phyloP scores from a whole-genome alignment of 2,888 invertebrate species.

The Lottia gigantea region DNA sequence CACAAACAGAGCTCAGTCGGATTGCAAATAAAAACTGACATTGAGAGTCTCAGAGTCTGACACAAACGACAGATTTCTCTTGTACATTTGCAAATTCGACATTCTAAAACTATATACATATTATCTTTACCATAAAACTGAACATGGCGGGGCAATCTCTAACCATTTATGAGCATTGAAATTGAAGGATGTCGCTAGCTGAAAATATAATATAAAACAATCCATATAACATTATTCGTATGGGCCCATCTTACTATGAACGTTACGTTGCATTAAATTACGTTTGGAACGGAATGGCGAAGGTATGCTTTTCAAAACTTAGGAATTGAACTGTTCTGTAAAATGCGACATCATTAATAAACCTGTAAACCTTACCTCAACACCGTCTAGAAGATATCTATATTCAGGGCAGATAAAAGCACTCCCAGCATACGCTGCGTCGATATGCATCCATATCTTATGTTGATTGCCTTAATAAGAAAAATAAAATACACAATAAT shows the following conservation, averaged over 20 bases:
- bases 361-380: constrained; percentile 47
- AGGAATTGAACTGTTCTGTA: too few relatives aligned
- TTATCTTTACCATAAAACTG: neutral
- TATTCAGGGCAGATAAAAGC: constrained; percentile 96
- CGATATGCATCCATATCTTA: constrained; percentile 92
- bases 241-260: neutral
- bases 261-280: too few relatives aligned
- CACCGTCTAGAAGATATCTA: constrained; percentile 84
- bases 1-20: too few relatives aligned
- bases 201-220: constrained; percentile 26
- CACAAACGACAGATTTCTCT: too few relatives aligned
- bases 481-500: neutral
- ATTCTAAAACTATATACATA: neutral
- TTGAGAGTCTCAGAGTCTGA: too few relatives aligned
- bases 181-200: constrained; percentile 88
- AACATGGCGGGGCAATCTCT: constrained; percentile 56
- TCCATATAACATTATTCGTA: neutral
- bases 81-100: too few relatives aligned
- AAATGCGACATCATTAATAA: too few relatives aligned
- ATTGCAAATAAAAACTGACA: too few relatives aligned
- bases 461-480: constrained; percentile 38
- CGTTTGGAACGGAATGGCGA: too few relatives aligned
- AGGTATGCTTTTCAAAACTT: too few relatives aligned
- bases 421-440: constrained; percentile 96
- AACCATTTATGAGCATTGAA: constrained; percentile 99